A percentile compares a stretch with the other conserved stretches of the same genome.
phyloP scores from a whole-genome alignment of 2,113 vertebrate species.

The Engystomops pustulosus region DNA sequence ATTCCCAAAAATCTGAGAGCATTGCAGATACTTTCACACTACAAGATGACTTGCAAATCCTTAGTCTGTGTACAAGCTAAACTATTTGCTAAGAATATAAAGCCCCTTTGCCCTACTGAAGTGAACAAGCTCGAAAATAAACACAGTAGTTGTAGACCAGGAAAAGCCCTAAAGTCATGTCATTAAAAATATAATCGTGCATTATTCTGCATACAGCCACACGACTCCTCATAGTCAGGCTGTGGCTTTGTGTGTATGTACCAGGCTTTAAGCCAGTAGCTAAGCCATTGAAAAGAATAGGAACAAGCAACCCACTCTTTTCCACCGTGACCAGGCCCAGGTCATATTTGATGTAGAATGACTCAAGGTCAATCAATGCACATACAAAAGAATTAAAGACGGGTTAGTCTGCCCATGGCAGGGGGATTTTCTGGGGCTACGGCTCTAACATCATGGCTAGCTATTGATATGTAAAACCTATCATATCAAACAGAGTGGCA shows the following conservation, averaged over 20 bases:
- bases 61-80: neutral
- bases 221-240: neutral
- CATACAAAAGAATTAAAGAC: slow-evolving; percentile 65
- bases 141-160: neutral
- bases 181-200: neutral
- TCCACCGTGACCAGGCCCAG: slow-evolving; percentile 60
- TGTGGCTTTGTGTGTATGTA: neutral
- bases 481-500: slow-evolving; percentile 72
- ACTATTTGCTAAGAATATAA: neutral
- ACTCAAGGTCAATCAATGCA: slow-evolving; percentile 68
- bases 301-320: neutral
- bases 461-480: slow-evolving; percentile 68
- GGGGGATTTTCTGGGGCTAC: slow-evolving; percentile 62
- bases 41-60: slow-evolving; percentile 14
- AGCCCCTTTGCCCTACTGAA: neutral
- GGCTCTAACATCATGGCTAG: slow-evolving; percentile 46
- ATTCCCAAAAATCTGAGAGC: slow-evolving; percentile 64
- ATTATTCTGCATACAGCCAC: neutral
- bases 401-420: slow-evolving; percentile 64
- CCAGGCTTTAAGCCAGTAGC: slow-evolving; percentile 1
- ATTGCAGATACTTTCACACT: slow-evolving; percentile 18
- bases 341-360: slow-evolving; percentile 72
- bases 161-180: neutral
- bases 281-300: slow-evolving; percentile 7
- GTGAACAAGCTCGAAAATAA: neutral